Percentiles rank a stretch among this genome's conserved stretches.
These are phyloP conservation scores for Corythornis vintsioides DNA, from an alignment of 2,113 vertebrate species.

Conservation along the genomic window DNA sequence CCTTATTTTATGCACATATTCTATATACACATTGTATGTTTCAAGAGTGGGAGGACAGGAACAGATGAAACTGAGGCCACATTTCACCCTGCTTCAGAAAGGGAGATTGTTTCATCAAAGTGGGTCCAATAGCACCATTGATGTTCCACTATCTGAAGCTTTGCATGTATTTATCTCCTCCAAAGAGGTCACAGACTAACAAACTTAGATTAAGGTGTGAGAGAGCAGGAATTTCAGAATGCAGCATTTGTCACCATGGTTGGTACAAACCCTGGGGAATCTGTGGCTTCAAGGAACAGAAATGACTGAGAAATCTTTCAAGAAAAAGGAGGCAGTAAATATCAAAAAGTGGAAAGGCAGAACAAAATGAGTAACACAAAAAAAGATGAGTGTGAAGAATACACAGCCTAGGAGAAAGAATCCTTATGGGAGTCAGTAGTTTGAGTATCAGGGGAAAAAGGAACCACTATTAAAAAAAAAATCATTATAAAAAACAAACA, in stretches of 20 bases:
- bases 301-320: not conserved
- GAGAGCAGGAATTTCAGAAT: not conserved
- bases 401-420: not conserved
- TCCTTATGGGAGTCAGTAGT: not conserved
- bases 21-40: not conserved
- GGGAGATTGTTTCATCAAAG: not conserved
- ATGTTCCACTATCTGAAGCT: not conserved
- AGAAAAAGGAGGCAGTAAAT: not conserved
- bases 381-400: not conserved
- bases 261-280: not conserved
- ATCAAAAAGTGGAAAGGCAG: not conserved
- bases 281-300: not conserved
- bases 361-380: not conserved
- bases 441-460: not conserved
- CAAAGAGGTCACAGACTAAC: not conserved
- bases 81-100: not conserved
- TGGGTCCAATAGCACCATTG: not conserved
- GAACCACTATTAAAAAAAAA: not conserved
- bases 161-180: not conserved
- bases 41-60: not conserved
- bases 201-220: not conserved
- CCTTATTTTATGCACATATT: not conserved
- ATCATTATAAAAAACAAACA: not conserved
- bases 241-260: not conserved
- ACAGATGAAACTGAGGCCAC: not conserved